Evolutionary conservation across 1,140 invertebrate genomes (phyloP).

Genomic region (Cheumatopsyche charites): DNA sequence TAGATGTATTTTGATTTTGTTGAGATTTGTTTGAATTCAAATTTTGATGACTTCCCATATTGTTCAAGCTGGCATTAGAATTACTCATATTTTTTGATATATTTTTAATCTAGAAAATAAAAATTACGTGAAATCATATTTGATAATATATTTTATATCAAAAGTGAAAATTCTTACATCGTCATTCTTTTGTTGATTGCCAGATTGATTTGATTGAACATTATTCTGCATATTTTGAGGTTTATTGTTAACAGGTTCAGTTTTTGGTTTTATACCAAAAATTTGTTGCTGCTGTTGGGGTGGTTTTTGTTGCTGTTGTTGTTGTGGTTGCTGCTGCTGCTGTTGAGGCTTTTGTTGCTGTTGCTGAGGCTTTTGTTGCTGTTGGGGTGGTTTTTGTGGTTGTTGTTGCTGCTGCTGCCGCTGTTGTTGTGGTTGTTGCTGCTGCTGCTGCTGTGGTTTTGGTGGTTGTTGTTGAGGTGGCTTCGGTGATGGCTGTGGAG

Average conservation of each 20-base stretch:
- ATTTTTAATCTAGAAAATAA: slow-evolving; percentile 3
- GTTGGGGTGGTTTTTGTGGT: slow-evolving; percentile 45
- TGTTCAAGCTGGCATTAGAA: slow-evolving; percentile 13
- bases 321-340: slow-evolving; percentile 46
- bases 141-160: neutral
- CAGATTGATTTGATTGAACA: slow-evolving; percentile 11
- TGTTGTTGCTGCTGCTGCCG: slow-evolving; percentile 26
- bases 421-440: slow-evolving; percentile 43
- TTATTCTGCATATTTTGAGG: neutral
- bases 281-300: slow-evolving; percentile 28
- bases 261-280: neutral
- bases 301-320: slow-evolving; percentile 46
- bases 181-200: slow-evolving; percentile 28
- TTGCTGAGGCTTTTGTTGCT: neutral
- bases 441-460: slow-evolving; percentile 46
- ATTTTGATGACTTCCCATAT: slow-evolving; percentile 12
- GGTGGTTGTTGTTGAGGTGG: slow-evolving; percentile 27
- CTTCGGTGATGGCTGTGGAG: slow-evolving; percentile 44
- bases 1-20: slow-evolving; percentile 5
- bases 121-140: neutral
- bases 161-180: slow-evolving; percentile 3
- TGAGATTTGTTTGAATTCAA: slow-evolving; percentile 21
- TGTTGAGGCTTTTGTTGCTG: slow-evolving; percentile 38
- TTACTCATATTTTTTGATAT: slow-evolving; percentile 2
- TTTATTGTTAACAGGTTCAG: slow-evolving; percentile 9